A percentile compares a stretch with the other conserved stretches of the same genome.
Conservation (phyloP, 2,888 invertebrate species). For the Aphidius colemani region DNA sequence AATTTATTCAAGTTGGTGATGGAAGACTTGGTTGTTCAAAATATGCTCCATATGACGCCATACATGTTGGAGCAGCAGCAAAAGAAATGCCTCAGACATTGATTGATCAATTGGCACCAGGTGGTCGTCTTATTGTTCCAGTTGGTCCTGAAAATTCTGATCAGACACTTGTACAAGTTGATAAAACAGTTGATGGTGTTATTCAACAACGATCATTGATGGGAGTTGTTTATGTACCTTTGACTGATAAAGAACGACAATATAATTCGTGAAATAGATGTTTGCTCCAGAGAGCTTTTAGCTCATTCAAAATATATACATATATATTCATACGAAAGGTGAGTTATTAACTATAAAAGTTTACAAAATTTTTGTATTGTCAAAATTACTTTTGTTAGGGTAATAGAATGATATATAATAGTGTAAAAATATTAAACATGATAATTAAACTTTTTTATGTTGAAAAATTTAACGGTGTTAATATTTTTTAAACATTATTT, state of each 20-base stretch:
- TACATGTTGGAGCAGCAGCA: conserved; percentile 92
- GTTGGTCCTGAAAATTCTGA: conserved; percentile 85
- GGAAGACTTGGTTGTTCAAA: conserved; percentile 79
- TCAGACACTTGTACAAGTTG: conserved; percentile 86
- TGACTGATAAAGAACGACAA: conserved; percentile 83
- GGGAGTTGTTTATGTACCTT: conserved; percentile 96
- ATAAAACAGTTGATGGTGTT: conserved; percentile 82
- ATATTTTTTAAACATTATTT: background rate
- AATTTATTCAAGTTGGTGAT: conserved; percentile 75
- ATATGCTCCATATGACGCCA: conserved; percentile 86
- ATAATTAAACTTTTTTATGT: conserved; percentile 6
- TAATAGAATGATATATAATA: background rate
- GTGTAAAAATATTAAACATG: background rate
- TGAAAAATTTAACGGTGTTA: background rate
- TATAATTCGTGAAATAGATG: conserved; percentile 64
- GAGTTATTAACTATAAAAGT: no score
- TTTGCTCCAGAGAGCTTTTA: conserved; percentile 38
- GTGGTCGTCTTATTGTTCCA: conserved; percentile 90
- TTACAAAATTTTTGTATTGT: background rate
- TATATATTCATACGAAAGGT: no score
- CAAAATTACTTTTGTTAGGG: background rate
- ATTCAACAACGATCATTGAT: conserved; percentile 79
- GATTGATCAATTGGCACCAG: conserved; percentile 84
- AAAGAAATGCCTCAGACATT: conserved; percentile 75
- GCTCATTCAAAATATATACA: no score